phyloP scores from a whole-genome alignment of 2,888 invertebrate species.

The Caenorhabditis drosophilae region DNA sequence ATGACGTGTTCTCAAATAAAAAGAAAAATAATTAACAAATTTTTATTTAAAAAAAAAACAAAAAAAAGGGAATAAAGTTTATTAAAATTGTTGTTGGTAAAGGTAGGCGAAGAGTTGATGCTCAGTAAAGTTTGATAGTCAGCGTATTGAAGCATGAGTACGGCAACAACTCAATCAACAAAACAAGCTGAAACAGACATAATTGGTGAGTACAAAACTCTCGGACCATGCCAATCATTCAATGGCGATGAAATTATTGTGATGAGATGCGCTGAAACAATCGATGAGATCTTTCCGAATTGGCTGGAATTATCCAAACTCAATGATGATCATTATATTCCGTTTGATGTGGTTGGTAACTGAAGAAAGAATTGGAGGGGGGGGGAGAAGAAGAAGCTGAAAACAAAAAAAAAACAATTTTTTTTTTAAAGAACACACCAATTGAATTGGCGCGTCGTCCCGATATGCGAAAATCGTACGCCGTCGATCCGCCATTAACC shows the following conservation, averaged over 20 bases:
- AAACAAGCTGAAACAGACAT: slow-evolving; percentile 19
- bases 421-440: slow-evolving; percentile 49
- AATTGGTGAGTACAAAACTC: slow-evolving; percentile 27
- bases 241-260: slow-evolving; percentile 34
- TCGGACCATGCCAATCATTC: slow-evolving; percentile 23
- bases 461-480: slow-evolving; percentile 31
- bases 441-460: slow-evolving; percentile 35
- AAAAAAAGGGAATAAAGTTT: no score
- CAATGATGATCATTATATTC: slow-evolving; percentile 22
- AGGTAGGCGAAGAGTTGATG: no score
- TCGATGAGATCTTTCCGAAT: slow-evolving; percentile 45
- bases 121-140: no score
- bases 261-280: slow-evolving; percentile 36
- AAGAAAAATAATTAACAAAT: no score
- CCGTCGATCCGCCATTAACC: slow-evolving; percentile 40
- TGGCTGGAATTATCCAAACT: slow-evolving; percentile 35
- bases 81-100: no score
- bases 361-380: no score
- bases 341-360: slow-evolving; percentile 40
- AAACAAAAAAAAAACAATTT: no score
- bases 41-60: no score
- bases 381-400: no score
- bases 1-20: no score
- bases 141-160: slow-evolving; percentile 27
- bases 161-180: slow-evolving; percentile 25